A percentile compares a stretch with the other conserved stretches of the same genome.
These are phyloP conservation scores for Candoia aspera DNA, from an alignment of 2,113 vertebrate species.

Conservation along the genomic window DNA sequence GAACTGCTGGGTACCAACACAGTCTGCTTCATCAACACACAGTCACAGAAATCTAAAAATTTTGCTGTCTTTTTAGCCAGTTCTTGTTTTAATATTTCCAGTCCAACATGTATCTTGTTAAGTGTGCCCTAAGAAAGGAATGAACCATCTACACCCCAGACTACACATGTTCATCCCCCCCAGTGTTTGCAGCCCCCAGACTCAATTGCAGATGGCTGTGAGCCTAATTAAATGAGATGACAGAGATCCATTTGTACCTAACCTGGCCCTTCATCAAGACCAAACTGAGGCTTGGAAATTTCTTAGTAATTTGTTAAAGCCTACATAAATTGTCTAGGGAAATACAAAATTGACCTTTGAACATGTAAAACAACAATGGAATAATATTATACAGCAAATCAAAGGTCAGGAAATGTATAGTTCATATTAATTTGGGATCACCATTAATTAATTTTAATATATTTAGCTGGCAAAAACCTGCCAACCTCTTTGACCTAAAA, in stretches of 20 bases:
- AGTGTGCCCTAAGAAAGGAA: too few relatives aligned
- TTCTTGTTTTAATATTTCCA: neutral
- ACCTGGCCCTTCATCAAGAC: neutral
- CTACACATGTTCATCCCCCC: neutral
- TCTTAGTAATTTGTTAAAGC: conserved; percentile 3
- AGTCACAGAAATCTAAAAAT: neutral
- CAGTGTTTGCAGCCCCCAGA: neutral
- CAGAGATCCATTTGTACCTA: neutral
- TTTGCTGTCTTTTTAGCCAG: neutral
- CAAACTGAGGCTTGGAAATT: neutral
- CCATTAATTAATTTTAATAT: conserved; percentile 15
- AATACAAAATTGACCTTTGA: neutral
- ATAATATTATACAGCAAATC: neutral
- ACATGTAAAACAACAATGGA: neutral
- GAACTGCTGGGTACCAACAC: too few relatives aligned
- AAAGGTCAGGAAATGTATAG: conserved; percentile 11
- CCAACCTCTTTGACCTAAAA: conserved; percentile 1
- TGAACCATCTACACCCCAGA: neutral
- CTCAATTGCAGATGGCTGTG: neutral
- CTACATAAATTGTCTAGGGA: neutral
- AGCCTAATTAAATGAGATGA: neutral
- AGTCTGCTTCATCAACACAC: neutral
- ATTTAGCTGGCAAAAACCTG: neutral
- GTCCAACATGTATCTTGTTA: neutral
- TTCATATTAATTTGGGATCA: conserved; percentile 15